These are phyloP conservation scores for Tapirus terrestris DNA, from an alignment of 2,113 vertebrate genomes.

Conservation along the genomic window DNA sequence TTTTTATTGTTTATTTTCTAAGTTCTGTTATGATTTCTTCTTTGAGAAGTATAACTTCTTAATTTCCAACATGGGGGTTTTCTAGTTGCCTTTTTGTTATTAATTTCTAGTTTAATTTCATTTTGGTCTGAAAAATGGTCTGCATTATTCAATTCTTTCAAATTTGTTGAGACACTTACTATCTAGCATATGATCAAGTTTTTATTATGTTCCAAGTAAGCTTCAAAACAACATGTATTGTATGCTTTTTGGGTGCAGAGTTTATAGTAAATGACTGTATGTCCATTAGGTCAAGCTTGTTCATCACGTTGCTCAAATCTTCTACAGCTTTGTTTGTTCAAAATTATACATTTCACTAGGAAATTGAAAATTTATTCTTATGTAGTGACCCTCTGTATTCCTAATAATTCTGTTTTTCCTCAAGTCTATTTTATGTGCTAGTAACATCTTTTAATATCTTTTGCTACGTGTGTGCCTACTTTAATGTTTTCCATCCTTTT, in stretches of 20 bases:
- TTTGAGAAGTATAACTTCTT: constrained; percentile 16
- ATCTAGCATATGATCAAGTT: not conserved
- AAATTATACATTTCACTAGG: not conserved
- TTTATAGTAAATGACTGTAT: not conserved
- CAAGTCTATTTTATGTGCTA: not conserved
- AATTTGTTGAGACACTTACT: not conserved
- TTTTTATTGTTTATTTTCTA: not conserved
- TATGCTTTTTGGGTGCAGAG: not conserved
- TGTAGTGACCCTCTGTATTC: not conserved
- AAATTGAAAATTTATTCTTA: not conserved
- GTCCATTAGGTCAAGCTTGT: not conserved
- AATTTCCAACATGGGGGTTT: not conserved
- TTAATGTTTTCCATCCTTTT: not conserved
- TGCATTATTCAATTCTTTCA: not conserved
- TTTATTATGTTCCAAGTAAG: not conserved
- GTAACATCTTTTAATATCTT: not conserved
- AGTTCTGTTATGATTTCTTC: constrained; percentile 2
- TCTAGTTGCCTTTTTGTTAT: constrained; percentile 12
- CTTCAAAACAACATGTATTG: not conserved
- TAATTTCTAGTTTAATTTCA: constrained; percentile 41
- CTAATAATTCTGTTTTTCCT: not conserved
- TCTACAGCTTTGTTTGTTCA: not conserved
- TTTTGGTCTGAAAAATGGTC: not conserved
- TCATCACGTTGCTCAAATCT: not conserved
- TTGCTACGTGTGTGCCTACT: not conserved